Base-by-base conservation (phyloP, 1,140 invertebrate genomes). In the Heliconius hermathena region DNA sequence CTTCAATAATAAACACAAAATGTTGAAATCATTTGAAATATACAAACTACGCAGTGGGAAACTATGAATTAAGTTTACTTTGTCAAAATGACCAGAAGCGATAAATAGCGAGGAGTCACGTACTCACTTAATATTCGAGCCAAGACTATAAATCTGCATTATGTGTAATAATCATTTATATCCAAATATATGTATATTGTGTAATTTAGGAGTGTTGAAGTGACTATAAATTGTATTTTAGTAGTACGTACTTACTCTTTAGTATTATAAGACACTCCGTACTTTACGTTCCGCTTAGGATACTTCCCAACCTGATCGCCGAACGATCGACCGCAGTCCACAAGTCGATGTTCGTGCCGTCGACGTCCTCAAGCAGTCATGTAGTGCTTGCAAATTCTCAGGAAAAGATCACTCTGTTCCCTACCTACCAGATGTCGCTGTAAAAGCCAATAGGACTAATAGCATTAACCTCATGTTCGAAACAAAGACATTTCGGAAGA, bases 11-110 rank as follows among this genome's bases (percentile, higher is more conserved):
- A 16, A 49, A 80, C 79, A 74, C 71, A 80, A 76, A 73, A 77
- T 66, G 71, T 70, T 36, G 22, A 74, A 74, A 74, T 81, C 73
- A 52, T 41, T 66, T 77, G 49, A 74, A 26, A 33, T 38, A 41
- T 76, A n/a, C 22, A 29, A 82, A 83, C 83, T 88, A 81, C 86
- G 86, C 83, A 86, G 77, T 73, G 75, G 71, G 20, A 74, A 71
- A 52, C 38, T 38, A 49, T 76, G 33, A 77, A 71, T 60, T 77
- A 81, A 73, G 75, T 76, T 76, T 77, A 83, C 80, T 83, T 79
- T 41, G 79, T 77, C 81, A 78, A 83, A 82, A 78, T 82, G 52
- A 71, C 82, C 78, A 78, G 46, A 79, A 80, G 71, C 72, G 71
- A 77, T 76, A 76, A 79, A 82, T 78, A 76, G 36, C 66, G 57